These are phyloP conservation scores for Syngnathus scovelli DNA, from an alignment of 2,113 vertebrate species.

Conservation along the genomic window DNA sequence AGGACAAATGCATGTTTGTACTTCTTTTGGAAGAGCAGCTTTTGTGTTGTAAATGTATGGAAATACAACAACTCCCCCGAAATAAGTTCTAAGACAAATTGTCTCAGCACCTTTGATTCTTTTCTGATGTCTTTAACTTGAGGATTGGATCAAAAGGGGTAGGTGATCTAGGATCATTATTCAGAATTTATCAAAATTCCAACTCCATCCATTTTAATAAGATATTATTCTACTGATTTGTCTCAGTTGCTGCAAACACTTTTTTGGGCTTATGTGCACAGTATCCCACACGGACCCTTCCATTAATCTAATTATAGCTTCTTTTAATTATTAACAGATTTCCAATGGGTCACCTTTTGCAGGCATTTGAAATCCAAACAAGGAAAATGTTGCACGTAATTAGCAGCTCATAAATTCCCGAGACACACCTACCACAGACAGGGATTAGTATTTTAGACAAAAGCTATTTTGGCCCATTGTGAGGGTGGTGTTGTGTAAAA, in stretches of 20 bases:
- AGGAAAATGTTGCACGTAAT: slow-evolving; percentile 36
- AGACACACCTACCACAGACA: slow-evolving; percentile 11
- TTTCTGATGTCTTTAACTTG: slow-evolving; percentile 14
- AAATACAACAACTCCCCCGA: background rate
- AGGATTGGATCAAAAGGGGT: slow-evolving; percentile 21
- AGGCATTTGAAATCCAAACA: slow-evolving; percentile 13
- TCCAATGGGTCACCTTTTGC: slow-evolving; percentile 9
- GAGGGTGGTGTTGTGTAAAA: slow-evolving; percentile 35
- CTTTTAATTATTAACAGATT: slow-evolving; percentile 16
- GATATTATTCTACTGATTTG: background rate
- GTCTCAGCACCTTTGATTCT: background rate
- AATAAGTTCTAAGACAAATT: background rate
- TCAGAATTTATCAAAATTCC: slow-evolving; percentile 30
- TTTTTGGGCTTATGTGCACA: background rate
- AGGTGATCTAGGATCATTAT: slow-evolving; percentile 31
- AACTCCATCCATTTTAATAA: background rate
- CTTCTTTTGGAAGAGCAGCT: slow-evolving; percentile 63
- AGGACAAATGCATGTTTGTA: slow-evolving; percentile 37
- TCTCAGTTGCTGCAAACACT: background rate
- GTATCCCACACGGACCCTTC: background rate
- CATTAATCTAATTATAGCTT: slow-evolving; percentile 1
- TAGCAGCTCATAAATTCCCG: slow-evolving; percentile 36
- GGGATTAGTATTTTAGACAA: slow-evolving; percentile 29
- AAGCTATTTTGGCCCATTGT: slow-evolving; percentile 37
- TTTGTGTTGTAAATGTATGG: slow-evolving; percentile 48